These are phyloP conservation scores for Carettochelys insculpta DNA, from an alignment of 2,113 vertebrate genomes.

Conservation along the genomic window DNA sequence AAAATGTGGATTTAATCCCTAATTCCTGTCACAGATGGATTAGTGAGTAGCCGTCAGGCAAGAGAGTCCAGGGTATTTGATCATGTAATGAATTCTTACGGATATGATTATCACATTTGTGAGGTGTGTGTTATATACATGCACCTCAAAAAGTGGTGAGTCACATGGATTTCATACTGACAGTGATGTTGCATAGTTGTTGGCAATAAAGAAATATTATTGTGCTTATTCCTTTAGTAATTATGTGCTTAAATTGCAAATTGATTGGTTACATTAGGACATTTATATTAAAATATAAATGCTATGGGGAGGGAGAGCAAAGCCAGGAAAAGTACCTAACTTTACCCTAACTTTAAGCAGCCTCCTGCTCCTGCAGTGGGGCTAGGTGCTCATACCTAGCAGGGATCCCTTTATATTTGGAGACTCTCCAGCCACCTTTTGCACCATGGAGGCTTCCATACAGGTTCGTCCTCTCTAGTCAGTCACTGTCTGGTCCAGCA, in stretches of 20 bases:
- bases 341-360: rapidly evolving
- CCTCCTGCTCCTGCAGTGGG: not conserved
- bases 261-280: not conserved
- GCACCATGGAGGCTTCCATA: not conserved
- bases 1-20: not conserved
- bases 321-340: not conserved
- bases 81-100: not conserved
- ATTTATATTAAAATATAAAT: not conserved
- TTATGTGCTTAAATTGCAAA: not conserved
- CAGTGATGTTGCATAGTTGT: not conserved
- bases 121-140: not conserved
- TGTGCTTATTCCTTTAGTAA: not conserved
- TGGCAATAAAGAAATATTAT: not conserved
- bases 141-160: not conserved
- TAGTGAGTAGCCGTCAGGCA: not conserved
- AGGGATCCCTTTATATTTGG: not conserved
- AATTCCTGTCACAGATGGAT: not conserved
- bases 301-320: not conserved
- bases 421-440: not conserved
- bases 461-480: too few species aligned
- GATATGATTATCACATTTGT: not conserved
- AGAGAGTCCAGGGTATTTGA: not conserved
- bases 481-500: too few species aligned
- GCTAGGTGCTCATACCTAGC: not conserved
- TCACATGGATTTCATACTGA: not conserved